Evolutionary conservation across 2,797 vertebrate species (phyloP), one percentile per base, ranked within the genome.

Genomic region (Danio albolineatus): DNA sequence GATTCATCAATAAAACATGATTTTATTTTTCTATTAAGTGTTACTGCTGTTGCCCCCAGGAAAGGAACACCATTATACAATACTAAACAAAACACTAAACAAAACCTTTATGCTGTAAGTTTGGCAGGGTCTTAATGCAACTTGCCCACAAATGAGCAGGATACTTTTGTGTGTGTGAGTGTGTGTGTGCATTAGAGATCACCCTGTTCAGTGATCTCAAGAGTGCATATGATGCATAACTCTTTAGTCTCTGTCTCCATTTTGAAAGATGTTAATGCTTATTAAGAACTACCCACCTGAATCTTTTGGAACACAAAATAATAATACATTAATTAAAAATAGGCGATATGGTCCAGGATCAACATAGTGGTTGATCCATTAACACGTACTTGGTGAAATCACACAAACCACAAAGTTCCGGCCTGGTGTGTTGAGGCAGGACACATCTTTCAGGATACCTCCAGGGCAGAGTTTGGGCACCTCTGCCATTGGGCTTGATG

Each of bases 1-100:
- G 90, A 90, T 92, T 94, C 88, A 92, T 96, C 93, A 95, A 95
- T 96, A 95, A 96, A 95, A 95, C 91, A 96, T 96, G 92, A 87
- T 28, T 28, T 82, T 90, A n/a, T 91, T 91, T 93, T 94, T 94
- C 94, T n/a, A 95, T 96, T 95, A 95, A 95, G 94, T 94, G 92
- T 92, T 90, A 90, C 93, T 84, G 88, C 91, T 88, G 4, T 87
- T 89, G 87, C 87, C 89, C 77, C 78, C 81, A 36, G 89, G 92
- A 91, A 89, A 87, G 82, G 83, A 76, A 86, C 86, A 90, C 92
- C 19, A 71, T 71, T 71, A 21, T 21, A 43, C 10, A 17, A 19
- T n/a, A 9, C 10, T n/a, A 28, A 28, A 5, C 73, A 19, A 78
- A 59, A 73, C 54, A 54, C 48, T 9, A 3, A 56, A 56, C 16